Evolutionary conservation across 2,888 invertebrate species (phyloP).

Genomic region (Melanophora roralis): DNA sequence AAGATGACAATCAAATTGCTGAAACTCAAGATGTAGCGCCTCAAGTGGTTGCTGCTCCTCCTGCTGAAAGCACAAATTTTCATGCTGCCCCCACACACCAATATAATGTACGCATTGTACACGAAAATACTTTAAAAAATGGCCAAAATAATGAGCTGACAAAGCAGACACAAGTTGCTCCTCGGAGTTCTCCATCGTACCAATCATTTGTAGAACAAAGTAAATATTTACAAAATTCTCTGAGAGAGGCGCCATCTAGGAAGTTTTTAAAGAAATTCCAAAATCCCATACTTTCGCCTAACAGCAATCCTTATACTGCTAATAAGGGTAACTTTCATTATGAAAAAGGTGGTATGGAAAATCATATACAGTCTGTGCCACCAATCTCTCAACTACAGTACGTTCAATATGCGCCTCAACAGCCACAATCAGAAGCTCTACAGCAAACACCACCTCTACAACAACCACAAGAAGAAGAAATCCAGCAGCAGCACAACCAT

Average conservation of each 20-base stretch:
- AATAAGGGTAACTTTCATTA: constrained; percentile 70
- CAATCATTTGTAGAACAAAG: constrained; percentile 61
- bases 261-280: constrained; percentile 73
- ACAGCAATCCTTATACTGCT: constrained; percentile 60
- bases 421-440: background rate
- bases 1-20: constrained; percentile 78
- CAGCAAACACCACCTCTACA: constrained; percentile 51
- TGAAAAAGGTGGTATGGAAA: constrained; percentile 63
- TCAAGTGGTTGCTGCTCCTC: constrained; percentile 63
- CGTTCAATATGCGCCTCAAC: constrained; percentile 50
- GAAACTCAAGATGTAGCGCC: constrained; percentile 72
- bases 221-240: constrained; percentile 53
- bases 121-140: constrained; percentile 64
- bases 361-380: constrained; percentile 49
- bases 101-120: constrained; percentile 72
- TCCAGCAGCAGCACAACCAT: constrained; percentile 10
- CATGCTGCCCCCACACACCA: constrained; percentile 64
- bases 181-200: constrained; percentile 67
- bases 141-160: constrained; percentile 28
- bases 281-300: constrained; percentile 66
- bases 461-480: constrained; percentile 56
- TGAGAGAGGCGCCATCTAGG: constrained; percentile 73
- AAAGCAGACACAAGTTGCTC: background rate
- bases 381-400: constrained; percentile 66
- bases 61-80: constrained; percentile 52